These are phyloP conservation scores for Xylota segnis DNA, from an alignment of 2,888 invertebrate genomes.

Conservation along the genomic window DNA sequence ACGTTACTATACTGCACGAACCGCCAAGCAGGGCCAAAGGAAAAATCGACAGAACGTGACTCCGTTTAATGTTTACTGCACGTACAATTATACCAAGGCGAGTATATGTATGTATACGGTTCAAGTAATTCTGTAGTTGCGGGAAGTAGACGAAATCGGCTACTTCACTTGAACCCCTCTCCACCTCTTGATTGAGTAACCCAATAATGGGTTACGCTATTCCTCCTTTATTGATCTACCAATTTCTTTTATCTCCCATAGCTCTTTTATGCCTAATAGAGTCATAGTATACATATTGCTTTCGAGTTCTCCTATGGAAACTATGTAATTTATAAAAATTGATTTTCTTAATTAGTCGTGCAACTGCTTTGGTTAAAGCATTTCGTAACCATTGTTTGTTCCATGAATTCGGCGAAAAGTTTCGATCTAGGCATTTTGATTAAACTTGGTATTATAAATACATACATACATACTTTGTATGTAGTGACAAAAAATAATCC, in stretches of 20 bases:
- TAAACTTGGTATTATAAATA: no score
- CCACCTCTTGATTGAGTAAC: slow-evolving; percentile 7
- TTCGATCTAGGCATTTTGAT: no score
- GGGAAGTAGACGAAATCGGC: not conserved
- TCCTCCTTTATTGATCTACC: not conserved
- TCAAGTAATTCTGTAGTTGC: not conserved
- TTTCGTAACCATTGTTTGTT: no score
- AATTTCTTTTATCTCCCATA: not conserved
- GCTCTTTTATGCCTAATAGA: not conserved
- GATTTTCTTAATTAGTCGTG: not conserved
- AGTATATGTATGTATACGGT: not conserved
- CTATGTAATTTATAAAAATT: not conserved
- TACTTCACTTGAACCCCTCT: slow-evolving; percentile 11
- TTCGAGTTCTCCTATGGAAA: not conserved
- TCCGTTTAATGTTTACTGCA: slow-evolving; percentile 80
- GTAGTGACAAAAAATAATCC: no score
- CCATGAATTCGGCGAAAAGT: no score
- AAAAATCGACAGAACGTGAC: slow-evolving; percentile 83
- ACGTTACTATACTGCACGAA: slow-evolving; percentile 17
- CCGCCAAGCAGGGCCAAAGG: slow-evolving; percentile 78
- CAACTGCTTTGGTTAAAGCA: not conserved
- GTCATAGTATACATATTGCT: not conserved
- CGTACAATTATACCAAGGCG: slow-evolving; percentile 12
- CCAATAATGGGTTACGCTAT: slow-evolving; percentile 3
- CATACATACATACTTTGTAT: no score